Percentiles rank a stretch among this genome's conserved stretches.
Evolutionary conservation across 2,113 vertebrate genomes (phyloP).

Genomic region (Picathartes gymnocephalus): DNA sequence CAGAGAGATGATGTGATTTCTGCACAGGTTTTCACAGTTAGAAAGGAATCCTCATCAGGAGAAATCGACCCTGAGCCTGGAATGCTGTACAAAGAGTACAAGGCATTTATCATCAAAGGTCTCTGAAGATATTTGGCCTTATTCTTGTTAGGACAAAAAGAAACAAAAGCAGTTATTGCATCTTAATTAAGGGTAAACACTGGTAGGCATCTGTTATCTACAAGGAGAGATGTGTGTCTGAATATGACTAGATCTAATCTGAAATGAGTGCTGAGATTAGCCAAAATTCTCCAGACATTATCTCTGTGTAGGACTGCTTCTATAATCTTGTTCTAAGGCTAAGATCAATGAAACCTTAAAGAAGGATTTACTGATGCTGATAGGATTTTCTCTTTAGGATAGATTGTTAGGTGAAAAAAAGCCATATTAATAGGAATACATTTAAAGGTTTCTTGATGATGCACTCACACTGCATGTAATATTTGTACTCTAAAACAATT

Average conservation of each 20-base stretch:
- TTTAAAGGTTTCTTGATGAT: slow-evolving; percentile 45
- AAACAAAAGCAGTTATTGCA: slow-evolving; percentile 59
- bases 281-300: slow-evolving; percentile 67
- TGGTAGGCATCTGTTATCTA: slow-evolving; percentile 59
- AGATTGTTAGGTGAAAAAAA: slow-evolving; percentile 41
- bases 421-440: slow-evolving; percentile 18
- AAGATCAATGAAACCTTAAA: slow-evolving; percentile 76
- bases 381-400: slow-evolving; percentile 66
- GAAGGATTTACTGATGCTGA: slow-evolving; percentile 69
- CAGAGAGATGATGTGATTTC: not conserved
- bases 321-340: slow-evolving; percentile 75
- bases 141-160: slow-evolving; percentile 8
- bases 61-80: not conserved
- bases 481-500: not conserved
- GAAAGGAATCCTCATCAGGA: not conserved
- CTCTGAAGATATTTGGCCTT: not conserved
- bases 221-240: slow-evolving; percentile 30
- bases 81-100: not conserved
- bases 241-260: slow-evolving; percentile 74
- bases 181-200: slow-evolving; percentile 68
- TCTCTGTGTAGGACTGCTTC: slow-evolving; percentile 64
- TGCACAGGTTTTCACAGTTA: not conserved
- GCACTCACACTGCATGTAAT: not conserved
- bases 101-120: slow-evolving; percentile 10
- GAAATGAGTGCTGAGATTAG: slow-evolving; percentile 73